Evolutionary conservation across 1,140 invertebrate genomes (phyloP), one percentile per base, ranked within the genome.

Genomic region (Drosophila funebris): DNA sequence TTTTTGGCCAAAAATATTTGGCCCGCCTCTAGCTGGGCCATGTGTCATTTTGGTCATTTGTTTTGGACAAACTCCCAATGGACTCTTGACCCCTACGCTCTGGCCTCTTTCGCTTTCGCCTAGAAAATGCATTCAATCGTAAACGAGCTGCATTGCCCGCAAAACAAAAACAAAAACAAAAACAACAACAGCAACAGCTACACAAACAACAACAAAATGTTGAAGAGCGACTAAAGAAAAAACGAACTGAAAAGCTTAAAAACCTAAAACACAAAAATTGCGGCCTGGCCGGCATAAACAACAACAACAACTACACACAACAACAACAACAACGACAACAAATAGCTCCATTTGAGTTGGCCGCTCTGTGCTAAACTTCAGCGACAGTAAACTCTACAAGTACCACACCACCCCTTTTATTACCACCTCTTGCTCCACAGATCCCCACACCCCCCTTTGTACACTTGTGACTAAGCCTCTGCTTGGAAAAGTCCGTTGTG

Each of bases 41-140:
- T 88, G 83, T 88, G 78, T 88, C 83, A 88, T 87, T 88, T 88
- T 82, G 83, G 67, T 83, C 83, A 88, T 87, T 87, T 88, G 83
- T 88, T 87, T 87, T 82, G 61, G 83, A 76, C 78, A 88, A 88
- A 56, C 66, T 60, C 70, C 74, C 62, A 62, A 70, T 70, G 53
- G 53, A 77, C 64, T n/a, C n/a, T n/a, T 62, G 62, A 57, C 46
- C 77, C 63, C 52, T 22, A 13, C 37, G 11, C n/a, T 5, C n/a
- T 33, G 0, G 41, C 7, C 16, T 13, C 29, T 1, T 60, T 13
- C 8, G 24, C 13, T 37, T 33, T 29, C 29, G 4, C 29, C 27
- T 11, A 16, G 16, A 18, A 63, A 88, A 67, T 89, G 83, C 83
- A 88, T 88, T 88, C 83, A 83, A 79, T 64, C 62, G 72, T 75